A percentile compares a stretch with the other conserved stretches of the same genome.
These are phyloP conservation scores for Gobiocypris rarus DNA, from an alignment of 2,113 vertebrate species.

Conservation along the genomic window DNA sequence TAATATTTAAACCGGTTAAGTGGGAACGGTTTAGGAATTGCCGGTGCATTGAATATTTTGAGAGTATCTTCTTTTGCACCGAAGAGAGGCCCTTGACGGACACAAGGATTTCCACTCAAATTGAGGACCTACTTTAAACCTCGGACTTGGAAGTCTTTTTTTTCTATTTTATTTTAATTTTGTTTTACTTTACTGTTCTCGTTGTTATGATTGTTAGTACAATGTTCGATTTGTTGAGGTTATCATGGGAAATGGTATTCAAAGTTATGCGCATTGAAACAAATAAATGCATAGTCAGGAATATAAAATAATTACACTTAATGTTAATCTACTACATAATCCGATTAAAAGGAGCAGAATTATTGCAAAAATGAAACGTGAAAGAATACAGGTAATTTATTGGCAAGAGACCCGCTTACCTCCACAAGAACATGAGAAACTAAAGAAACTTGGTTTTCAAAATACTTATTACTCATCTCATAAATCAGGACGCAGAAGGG, in stretches of 20 bases:
- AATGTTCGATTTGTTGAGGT: not conserved
- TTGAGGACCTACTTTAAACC: not conserved
- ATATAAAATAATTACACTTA: not conserved
- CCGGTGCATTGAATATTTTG: not conserved
- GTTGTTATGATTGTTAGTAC: not conserved
- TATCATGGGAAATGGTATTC: not conserved
- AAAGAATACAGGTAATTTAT: not conserved
- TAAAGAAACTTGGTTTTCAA: not conserved
- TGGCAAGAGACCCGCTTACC: not conserved
- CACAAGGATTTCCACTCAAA: not conserved
- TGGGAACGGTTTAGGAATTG: not conserved
- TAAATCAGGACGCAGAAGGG: not conserved
- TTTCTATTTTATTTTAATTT: too few relatives aligned
- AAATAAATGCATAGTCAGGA: not conserved
- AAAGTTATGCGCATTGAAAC: not conserved
- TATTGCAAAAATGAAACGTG: not conserved
- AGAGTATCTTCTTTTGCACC: not conserved
- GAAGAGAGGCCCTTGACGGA: not conserved
- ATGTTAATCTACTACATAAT: not conserved
- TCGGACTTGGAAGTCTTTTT: constrained; percentile 1
- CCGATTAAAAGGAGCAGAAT: not conserved
- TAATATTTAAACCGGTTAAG: not conserved
- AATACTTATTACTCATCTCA: not conserved
- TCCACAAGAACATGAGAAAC: not conserved
- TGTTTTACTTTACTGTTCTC: too few relatives aligned